Base-by-base conservation (phyloP, 2,113 vertebrate species). In the Nothobranchius kuhntae region DNA sequence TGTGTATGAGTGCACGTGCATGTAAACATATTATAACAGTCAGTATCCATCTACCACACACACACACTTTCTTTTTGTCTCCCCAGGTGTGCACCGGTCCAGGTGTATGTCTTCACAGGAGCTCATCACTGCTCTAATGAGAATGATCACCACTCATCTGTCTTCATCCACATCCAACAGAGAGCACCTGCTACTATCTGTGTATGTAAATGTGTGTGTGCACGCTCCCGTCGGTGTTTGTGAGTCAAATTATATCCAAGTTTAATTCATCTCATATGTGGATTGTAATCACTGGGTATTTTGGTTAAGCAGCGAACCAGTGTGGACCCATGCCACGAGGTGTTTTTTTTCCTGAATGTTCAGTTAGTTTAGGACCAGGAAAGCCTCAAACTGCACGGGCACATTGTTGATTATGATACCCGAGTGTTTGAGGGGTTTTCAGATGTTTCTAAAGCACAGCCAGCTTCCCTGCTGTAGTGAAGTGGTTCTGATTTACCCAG, bases 81-180 rank as follows among this genome's bases (percentile, higher is more conserved):
- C 88, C 74, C 79, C 85, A 90, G 85, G 90, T 90, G 85, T 88
- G 85, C 75, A 40, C 65, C 80, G 82, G 88, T 87, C 86, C 91
- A 93, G 91, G 89, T 92, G 91, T 90, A 87, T 75, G 81, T 85
- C 89, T 90, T 91, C 83, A 80, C 78, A 45, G 89, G 91, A 89
- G 89, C 91, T 93, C 90, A 92, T 93, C 90, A 89, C 88, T 77
- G 80, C 89, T 91, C 86, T 92, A 91, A 91, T 91, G 88, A 92
- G 88, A 83, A 91, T 89, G 88, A 88, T 89, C 87, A 86, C 83
- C 52, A 65, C 87, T 89, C 91, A 92, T 92, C 89, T 90, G 89
- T 93, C 91, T 91, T 90, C 88, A 90, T 92, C 87, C 87, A 88
- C 83, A 86, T 85, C 89, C 89, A 92, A 78, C 86, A 83, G 88